Evolutionary conservation across 2,888 invertebrate species (phyloP), one percentile per base, ranked within the genome.

Genomic region (Drosophila borborema): DNA sequence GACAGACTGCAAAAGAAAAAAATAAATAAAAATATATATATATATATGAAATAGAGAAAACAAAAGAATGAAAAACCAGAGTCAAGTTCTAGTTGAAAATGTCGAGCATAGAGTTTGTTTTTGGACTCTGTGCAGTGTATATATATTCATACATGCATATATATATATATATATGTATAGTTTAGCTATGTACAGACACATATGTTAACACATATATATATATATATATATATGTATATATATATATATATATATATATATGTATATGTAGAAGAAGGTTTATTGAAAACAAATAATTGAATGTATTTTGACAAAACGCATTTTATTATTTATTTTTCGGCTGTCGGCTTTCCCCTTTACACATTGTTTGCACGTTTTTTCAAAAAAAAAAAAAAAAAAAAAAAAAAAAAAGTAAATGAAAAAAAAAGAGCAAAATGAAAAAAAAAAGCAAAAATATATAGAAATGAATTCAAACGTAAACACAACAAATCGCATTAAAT

Each of bases 321-420:
- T 86, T 85, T 83, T 83, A 77, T 88, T 84, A 83, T 86, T 86
- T 86, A 82, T 82, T 86, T 91, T 91, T 92, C 93, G 92, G 92
- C 93, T 93, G 93, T 93, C 93, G 92, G 93, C 92, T 93, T 93
- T 93, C 93, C 93, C 93, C 93, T 93, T 94, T 93, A 93, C 94
- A 94, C 93, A 94, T 93, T 93, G 93, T 93, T 93, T 93, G 93
- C 93, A 93, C 93, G 93, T 93, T 92, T 92, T 92, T 92, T 89
- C 88, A 78, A 86, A 84, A 85, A 79, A 80, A 84, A 77, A 78
- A 54, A 71, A 70, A 65, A 62, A 75, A 51, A 20, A 77, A 72
- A 76, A 64, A 61, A 60, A 69, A 70, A 53, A 66, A 65, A 61
- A 43, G 5, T 28, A 28, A 28, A 28, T 3, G 72, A 34, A 71